A percentile compares a stretch with the other conserved stretches of the same genome.
These are phyloP conservation scores for Tholera decimalis DNA, from an alignment of 2,888 invertebrate species.

Conservation along the genomic window DNA sequence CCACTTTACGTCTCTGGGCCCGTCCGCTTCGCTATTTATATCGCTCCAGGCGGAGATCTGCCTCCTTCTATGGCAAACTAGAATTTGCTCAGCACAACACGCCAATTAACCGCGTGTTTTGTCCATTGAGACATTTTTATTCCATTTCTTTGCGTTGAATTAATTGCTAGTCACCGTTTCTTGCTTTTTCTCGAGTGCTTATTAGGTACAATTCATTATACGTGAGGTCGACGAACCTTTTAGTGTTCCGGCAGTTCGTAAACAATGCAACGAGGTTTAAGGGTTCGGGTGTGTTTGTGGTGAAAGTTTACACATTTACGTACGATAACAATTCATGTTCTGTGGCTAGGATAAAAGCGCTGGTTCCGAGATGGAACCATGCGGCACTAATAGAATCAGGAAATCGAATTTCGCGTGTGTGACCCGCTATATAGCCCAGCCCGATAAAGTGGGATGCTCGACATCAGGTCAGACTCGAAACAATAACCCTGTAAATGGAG, in stretches of 20 bases:
- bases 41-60: slow-evolving; percentile 82
- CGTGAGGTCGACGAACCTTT: slow-evolving; percentile 80
- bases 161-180: slow-evolving; percentile 72
- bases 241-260: slow-evolving; percentile 78
- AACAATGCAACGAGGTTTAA: slow-evolving; percentile 78
- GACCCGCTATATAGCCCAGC: slow-evolving; percentile 69
- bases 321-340: slow-evolving; percentile 68
- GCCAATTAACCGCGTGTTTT: slow-evolving; percentile 81
- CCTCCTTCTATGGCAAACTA: slow-evolving; percentile 87
- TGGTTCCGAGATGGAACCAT: slow-evolving; percentile 52
- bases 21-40: slow-evolving; percentile 86
- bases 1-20: slow-evolving; percentile 84
- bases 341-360: slow-evolving; percentile 60
- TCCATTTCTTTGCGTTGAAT: slow-evolving; percentile 77
- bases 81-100: slow-evolving; percentile 77
- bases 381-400: slow-evolving; percentile 73
- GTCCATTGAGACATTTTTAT: slow-evolving; percentile 81
- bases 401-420: slow-evolving; percentile 77
- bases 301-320: slow-evolving; percentile 73
- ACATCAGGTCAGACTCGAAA: slow-evolving; percentile 78
- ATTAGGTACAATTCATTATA: slow-evolving; percentile 73
- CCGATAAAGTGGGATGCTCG: slow-evolving; percentile 73
- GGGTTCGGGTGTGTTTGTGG: slow-evolving; percentile 73
- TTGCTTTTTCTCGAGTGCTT: slow-evolving; percentile 69
- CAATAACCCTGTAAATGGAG: slow-evolving; percentile 81